A percentile compares a stretch with the other conserved stretches of the same genome.
These are phyloP conservation scores for Chaetoderma sp. DNA, from an alignment of 2,888 invertebrate genomes.

Conservation along the genomic window DNA sequence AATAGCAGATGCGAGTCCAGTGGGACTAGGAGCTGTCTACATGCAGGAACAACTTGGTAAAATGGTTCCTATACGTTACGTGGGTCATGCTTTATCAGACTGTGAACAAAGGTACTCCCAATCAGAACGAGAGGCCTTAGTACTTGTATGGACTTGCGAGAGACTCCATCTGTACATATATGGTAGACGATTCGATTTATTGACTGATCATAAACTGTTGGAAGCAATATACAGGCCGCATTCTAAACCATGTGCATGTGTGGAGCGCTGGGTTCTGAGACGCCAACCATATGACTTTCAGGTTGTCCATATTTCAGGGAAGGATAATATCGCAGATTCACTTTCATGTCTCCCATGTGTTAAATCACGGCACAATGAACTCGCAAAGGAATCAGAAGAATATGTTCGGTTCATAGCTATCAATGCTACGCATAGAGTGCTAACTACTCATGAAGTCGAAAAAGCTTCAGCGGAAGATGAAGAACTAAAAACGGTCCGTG, in stretches of 20 bases:
- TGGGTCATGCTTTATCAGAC: constrained; percentile 24
- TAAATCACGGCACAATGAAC: too few species aligned
- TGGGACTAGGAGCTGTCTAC: constrained; percentile 32
- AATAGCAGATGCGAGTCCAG: constrained; percentile 31
- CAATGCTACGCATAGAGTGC: constrained; percentile 22
- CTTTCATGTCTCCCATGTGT: too few species aligned
- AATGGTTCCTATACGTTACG: constrained; percentile 23
- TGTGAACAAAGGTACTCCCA: constrained; percentile 30
- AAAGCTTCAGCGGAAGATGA: constrained; percentile 14
- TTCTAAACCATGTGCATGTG: constrained; percentile 41
- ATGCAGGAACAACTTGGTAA: constrained; percentile 26
- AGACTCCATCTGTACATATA: constrained; percentile 24
- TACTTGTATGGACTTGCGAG: constrained; percentile 33
- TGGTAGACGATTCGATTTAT: constrained; percentile 32
- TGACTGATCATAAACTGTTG: constrained; percentile 44
- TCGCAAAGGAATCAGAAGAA: constrained; percentile 6
- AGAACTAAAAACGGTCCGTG: constrained; percentile 13
- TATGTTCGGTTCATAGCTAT: constrained; percentile 22
- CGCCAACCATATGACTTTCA: constrained; percentile 33
- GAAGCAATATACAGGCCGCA: constrained; percentile 25
- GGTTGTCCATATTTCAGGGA: constrained; percentile 35
- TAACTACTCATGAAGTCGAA: constrained; percentile 25
- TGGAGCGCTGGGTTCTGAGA: constrained; percentile 44
- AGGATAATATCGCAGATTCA: constrained; percentile 37
- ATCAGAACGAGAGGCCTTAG: constrained; percentile 32